Base-by-base conservation (phyloP, 2,797 vertebrate species). In the Sebastes kiyomatsui region DNA sequence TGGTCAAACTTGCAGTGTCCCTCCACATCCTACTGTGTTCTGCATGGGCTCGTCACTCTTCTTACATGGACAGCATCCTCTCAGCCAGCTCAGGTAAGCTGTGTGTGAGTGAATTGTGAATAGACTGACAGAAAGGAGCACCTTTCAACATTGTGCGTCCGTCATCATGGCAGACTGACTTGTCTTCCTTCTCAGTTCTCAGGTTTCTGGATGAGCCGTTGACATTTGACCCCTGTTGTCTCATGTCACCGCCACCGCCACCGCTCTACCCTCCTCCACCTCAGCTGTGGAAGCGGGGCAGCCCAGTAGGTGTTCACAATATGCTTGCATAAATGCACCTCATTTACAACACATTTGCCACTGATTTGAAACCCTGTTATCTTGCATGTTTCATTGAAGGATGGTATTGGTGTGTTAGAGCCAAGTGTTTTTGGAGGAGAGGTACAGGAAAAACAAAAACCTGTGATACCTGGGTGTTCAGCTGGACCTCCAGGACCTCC, bases 181-280 rank as follows among this genome's bases (percentile, higher is more conserved):
- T 69, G 28, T 67, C 74, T 86, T 75, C 88, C 84, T 78, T 80
- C 58, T 81, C 95, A 98, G 97, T 93, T 76, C 87, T 97, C 73
- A 93, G 94, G 64, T 95, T 96, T 68, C 84, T 95, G 92, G 94
- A 95, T n/a, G 94, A 96, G 91, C 96, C 96, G 73, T 88, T 92
- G 92, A 71, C 88, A 87, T 84, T 95, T 75, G 89, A 83, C 67
- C 92, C 91, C 0, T 97, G 97, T 87, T 98, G 96, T 90, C 91
- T 97, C 46, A 86, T 94, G 22, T 91, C 91, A 0, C 96, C 97
- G 3, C 97, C 97, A 2, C 97, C 97, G 0, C 98, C 97, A 0
- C 97, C 97, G 0, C 88, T 98, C 61, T 97, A 97, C 81, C 97
- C 97, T 35, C 97, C 97, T 1, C 95, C 95, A 1, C 96, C 96